A percentile compares a stretch with the other conserved stretches of the same genome.
Conservation (phyloP, 2,113 vertebrate genomes). For the Odontophorus gujanensis region DNA sequence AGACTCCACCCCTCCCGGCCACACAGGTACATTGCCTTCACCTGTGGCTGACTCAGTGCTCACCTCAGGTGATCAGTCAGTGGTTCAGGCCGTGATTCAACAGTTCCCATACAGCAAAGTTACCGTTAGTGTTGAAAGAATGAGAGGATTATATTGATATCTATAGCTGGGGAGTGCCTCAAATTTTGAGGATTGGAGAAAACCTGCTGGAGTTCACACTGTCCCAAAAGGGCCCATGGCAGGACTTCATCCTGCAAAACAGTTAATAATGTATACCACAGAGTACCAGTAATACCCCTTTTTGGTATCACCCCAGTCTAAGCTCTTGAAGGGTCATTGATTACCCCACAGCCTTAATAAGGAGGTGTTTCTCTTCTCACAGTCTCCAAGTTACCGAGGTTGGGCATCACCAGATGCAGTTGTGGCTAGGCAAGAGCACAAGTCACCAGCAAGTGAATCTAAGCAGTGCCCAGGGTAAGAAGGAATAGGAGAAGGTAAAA, state of each 20-base stretch:
- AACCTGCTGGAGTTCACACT: neutral
- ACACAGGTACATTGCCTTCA: no score
- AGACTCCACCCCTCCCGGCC: no score
- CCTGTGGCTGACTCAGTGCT: no score
- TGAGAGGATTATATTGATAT: fast-evolving
- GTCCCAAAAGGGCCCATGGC: neutral
- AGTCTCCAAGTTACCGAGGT: fast-evolving
- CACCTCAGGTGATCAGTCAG: no score
- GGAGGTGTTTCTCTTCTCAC: neutral
- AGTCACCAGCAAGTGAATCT: neutral
- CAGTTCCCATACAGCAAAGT: no score
- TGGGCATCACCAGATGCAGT: neutral
- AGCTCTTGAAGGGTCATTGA: neutral
- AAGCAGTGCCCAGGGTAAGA: neutral
- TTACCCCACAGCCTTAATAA: neutral
- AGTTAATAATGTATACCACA: neutral
- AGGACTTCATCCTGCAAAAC: neutral
- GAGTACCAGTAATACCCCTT: neutral
- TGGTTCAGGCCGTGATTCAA: no score
- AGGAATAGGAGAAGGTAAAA: neutral
- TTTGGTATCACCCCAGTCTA: neutral
- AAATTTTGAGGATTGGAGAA: neutral
- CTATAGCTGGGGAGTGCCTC: neutral
- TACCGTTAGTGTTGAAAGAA: neutral
- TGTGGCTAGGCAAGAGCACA: neutral